phyloP scores from a whole-genome alignment of 2,888 invertebrate genomes.

The Agrotis segetum region DNA sequence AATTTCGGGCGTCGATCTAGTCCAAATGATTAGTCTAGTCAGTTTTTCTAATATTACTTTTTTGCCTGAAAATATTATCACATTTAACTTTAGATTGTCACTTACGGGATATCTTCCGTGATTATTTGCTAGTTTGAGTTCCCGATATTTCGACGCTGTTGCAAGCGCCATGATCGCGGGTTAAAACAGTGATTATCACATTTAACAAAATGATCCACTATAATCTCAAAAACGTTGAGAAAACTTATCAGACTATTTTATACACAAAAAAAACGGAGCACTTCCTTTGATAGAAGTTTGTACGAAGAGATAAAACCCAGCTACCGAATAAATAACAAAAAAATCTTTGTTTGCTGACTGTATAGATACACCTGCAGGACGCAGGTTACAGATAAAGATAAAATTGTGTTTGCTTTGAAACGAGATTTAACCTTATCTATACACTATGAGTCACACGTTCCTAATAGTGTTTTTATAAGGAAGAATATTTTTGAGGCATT shows the following conservation, averaged over 20 bases:
- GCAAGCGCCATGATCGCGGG: too few relatives aligned
- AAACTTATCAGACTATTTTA: slow-evolving; percentile 14
- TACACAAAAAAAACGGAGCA: slow-evolving; percentile 11
- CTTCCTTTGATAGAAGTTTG: slow-evolving; percentile 6
- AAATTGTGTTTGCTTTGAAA: slow-evolving; percentile 50
- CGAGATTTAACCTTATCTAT: slow-evolving; percentile 58
- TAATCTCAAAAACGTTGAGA: neutral
- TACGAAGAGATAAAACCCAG: slow-evolving; percentile 21
- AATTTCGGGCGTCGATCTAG: too few relatives aligned
- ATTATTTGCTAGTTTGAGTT: too few relatives aligned
- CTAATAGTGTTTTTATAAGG: neutral
- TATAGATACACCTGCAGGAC: slow-evolving; percentile 32
- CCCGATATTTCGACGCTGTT: too few relatives aligned
- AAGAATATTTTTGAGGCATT: slow-evolving; percentile 18
- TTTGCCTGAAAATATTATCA: too few relatives aligned
- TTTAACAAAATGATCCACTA: too few relatives aligned
- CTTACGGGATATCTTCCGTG: too few relatives aligned
- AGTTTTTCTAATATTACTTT: too few relatives aligned
- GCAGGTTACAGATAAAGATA: slow-evolving; percentile 45
- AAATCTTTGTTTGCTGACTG: slow-evolving; percentile 40
- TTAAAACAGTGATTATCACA: too few relatives aligned
- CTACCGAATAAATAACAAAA: slow-evolving; percentile 39
- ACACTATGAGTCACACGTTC: slow-evolving; percentile 24
- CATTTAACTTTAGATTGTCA: too few relatives aligned
- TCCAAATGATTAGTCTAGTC: too few relatives aligned